phyloP scores from a whole-genome alignment of 2,797 vertebrate species.

The Pangasius mekongensis region DNA sequence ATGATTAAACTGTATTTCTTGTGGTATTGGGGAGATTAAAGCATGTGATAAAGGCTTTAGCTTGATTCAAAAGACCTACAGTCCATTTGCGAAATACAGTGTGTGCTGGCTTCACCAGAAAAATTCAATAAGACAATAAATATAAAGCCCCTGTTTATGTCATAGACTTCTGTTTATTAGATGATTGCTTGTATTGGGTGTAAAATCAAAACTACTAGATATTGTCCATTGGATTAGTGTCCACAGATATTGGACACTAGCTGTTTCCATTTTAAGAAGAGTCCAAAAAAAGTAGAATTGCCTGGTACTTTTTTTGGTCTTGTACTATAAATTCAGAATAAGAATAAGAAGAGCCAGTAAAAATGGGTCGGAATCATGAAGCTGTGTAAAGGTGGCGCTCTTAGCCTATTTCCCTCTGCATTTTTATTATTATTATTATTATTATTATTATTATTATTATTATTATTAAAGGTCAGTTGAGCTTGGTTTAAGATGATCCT shows the following conservation, averaged over 20 bases:
- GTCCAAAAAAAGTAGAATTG: neutral
- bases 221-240: neutral
- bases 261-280: neutral
- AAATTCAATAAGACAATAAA: slow-evolving; percentile 58
- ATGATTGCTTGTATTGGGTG: neutral
- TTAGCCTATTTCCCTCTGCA: slow-evolving; percentile 56
- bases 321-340: neutral
- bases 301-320: neutral
- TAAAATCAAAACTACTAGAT: neutral
- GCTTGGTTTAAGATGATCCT: slow-evolving; percentile 75
- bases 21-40: slow-evolving; percentile 76
- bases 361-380: slow-evolving; percentile 12
- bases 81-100: neutral
- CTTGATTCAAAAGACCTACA: slow-evolving; percentile 71
- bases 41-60: slow-evolving; percentile 83
- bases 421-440: slow-evolving; percentile 58
- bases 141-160: neutral
- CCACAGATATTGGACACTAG: neutral
- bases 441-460: neutral
- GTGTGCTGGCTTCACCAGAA: slow-evolving; percentile 49
- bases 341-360: neutral
- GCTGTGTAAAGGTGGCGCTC: slow-evolving; percentile 59
- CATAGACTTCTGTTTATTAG: slow-evolving; percentile 16
- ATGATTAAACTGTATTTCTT: slow-evolving; percentile 84
- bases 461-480: slow-evolving; percentile 77